Base-by-base conservation (phyloP, 2,888 invertebrate genomes). In the Heliconius cydno region DNA sequence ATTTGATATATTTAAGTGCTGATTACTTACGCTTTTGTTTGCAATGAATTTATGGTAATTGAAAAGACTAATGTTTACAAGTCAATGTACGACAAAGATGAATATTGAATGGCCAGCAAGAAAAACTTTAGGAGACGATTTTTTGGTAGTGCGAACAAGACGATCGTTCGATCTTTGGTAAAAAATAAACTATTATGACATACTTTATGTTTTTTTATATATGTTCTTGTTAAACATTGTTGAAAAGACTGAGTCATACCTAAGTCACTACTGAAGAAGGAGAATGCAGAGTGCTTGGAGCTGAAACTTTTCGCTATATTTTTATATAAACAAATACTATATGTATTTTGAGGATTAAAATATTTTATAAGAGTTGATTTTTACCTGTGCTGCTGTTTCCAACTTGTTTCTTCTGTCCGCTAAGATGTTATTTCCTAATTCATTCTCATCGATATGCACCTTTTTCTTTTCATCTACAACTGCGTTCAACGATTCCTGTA, bases 301-400 rank as follows among this genome's bases (percentile, higher is more conserved):
- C 15, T 46, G 7, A 52, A 22, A 22, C 7, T 19, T 19, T 9
- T 22, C 2, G 7, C 52, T 52, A 52, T 22, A 19, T 3, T 52
- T 52, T 22, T 52, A n/a, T 52, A 52, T 41, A 12, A 41, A 41
- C 22, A 7, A 52, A 52, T 52, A 22, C 15, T 19, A 46, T 15
- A 22, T 19, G 0, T 52, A 52, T 52, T 7, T 52, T 52, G 19
- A 7, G 22, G 7, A 52, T 22, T 22, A 52, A 22, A 52, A 52
- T 65, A 30, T 28, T 65, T 28, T 65, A 30, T 7, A 28, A 65
- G 15, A 2, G 2, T 25, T 63, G 25, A 15, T 19, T 46, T 72
- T 41, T 75, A 95, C 95, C 91, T 95, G 96, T 78, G 96, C 95
- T 67, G 96, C 95, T 82, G 96, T 96, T 89, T 96, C 96, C 63